Base-by-base conservation (phyloP, 2,888 invertebrate species). In the Rhyacophila evoluta region DNA sequence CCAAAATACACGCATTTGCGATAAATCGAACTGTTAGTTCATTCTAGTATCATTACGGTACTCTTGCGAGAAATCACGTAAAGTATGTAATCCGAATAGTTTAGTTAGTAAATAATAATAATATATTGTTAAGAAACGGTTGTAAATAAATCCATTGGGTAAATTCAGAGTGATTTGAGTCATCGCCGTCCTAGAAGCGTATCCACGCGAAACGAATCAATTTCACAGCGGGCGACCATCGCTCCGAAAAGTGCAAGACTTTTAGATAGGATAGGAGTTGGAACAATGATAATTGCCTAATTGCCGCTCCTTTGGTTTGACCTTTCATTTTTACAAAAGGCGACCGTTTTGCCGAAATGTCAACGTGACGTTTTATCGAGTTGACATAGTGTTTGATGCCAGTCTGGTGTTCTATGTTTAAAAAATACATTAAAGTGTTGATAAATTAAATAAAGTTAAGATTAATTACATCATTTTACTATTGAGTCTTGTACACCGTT, bases 131-230 rank as follows among this genome's bases (percentile, higher is more conserved):
- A 19, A 10, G 55, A 55, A 55, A 55, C 19, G 55, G 8, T 55
- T 55, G 55, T 25, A 55, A 55, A 55, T 55, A 55, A 55, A 55
- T 55, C 55, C 55, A 55, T 55, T 55, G 55, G 55, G 55, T 19
- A 55, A 55, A 55, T 55, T 55, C 55, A 55, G 55, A 1, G 8
- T 19, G 55, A 55, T 55, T 55, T 55, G 55, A 55, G 55, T 55
- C 55, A 55, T 55, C 55, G 55, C 55, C 10, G 55, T 8, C 19
- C 55, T 55, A 55, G 55, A 55, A 55, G 19, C 55, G 25, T 55
- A 55, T 55, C 55, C 55, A 55, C 55, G 55, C 55, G 55, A 55
- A 55, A 55, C 55, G 19, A 55, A 55, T 55, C 55, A 55, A 55
- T 55, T 55, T 55, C 55, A 55, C 55, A 55, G 55, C 55, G 3